Evolutionary conservation across 2,797 vertebrate species (phyloP), one percentile per base, ranked within the genome.

Genomic region (Toxotes lorentzi): DNA sequence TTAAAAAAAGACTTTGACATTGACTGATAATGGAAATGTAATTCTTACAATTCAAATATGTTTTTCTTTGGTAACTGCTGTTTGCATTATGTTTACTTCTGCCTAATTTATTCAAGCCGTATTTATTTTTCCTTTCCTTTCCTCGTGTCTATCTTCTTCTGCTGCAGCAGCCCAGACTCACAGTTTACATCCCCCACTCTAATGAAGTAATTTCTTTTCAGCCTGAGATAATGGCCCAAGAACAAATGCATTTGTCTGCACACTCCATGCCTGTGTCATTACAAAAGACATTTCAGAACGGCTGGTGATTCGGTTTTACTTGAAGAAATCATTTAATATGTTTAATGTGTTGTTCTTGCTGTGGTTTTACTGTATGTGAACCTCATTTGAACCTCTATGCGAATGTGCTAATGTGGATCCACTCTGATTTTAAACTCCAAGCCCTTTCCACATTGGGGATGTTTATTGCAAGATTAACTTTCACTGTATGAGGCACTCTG

Each of bases 151-250:
- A 5, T 79, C 41, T 43, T 56, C 65, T 77, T 35, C 69, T 78
- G 84, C 67, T 83, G 40, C 67, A 73, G 70, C 53, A 65, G 35
- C 67, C 32, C 27, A n/a, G 43, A 19, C 60, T 38, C 53, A 35
- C 70, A 79, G 61, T 66, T 23, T n/a, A 5, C 63, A 69, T 34
- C 59, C 4, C 53, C 58, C 45, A 21, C 59, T 51, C 67, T 84
- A 87, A 90, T 87, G 57, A 80, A 85, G 73, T 86, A 80, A 87
- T 87, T 86, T 83, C 24, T 70, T 86, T 78, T 79, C 70, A 66
- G 79, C 53, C 67, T 43, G 70, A 81, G 78, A 86, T 88, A 83
- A 88, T 72, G 63, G 48, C 58, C 76, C 14, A 47, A 57, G 82
- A 84, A 86, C 65, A 85, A 79, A 88, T 81, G 71, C 72, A 69